These are phyloP conservation scores for Bombus breviceps DNA, from an alignment of 1,140 invertebrate genomes.

Conservation along the genomic window DNA sequence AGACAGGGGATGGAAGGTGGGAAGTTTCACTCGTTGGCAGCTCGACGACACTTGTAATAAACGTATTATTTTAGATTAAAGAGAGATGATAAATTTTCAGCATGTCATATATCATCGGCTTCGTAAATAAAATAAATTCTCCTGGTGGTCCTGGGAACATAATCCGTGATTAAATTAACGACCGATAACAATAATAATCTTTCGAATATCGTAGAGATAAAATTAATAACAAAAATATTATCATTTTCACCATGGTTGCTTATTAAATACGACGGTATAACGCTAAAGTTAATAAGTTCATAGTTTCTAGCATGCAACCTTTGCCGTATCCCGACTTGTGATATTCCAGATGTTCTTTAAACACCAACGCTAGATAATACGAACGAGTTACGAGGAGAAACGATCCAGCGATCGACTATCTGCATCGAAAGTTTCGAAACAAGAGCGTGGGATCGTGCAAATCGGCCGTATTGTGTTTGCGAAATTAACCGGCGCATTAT, in stretches of 20 bases:
- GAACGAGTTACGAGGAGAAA: background rate
- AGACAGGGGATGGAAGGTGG: too few species aligned
- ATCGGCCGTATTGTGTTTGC: background rate
- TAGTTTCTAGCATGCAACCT: too few species aligned
- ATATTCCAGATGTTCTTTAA: background rate
- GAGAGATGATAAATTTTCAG: background rate
- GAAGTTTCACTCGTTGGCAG: background rate
- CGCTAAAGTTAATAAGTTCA: too few species aligned
- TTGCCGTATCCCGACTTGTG: too few species aligned
- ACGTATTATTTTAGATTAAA: constrained; percentile 10
- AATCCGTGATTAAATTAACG: constrained; percentile 3
- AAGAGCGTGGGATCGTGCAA: background rate
- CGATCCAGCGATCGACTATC: background rate
- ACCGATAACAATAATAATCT: background rate
- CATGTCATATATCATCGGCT: background rate
- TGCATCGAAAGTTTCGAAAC: constrained; percentile 10
- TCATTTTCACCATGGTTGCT: background rate
- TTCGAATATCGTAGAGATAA: background rate
- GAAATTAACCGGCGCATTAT: constrained; percentile 12
- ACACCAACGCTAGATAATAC: background rate
- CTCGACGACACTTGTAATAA: constrained; percentile 8
- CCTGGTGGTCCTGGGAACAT: background rate
- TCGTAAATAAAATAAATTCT: constrained; percentile 21
- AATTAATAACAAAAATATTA: constrained; percentile 9
- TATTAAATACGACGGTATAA: background rate